A percentile compares a stretch with the other conserved stretches of the same genome.
Evolutionary conservation across 2,888 invertebrate species (phyloP).

Genomic region (Eupithecia dodoneata): DNA sequence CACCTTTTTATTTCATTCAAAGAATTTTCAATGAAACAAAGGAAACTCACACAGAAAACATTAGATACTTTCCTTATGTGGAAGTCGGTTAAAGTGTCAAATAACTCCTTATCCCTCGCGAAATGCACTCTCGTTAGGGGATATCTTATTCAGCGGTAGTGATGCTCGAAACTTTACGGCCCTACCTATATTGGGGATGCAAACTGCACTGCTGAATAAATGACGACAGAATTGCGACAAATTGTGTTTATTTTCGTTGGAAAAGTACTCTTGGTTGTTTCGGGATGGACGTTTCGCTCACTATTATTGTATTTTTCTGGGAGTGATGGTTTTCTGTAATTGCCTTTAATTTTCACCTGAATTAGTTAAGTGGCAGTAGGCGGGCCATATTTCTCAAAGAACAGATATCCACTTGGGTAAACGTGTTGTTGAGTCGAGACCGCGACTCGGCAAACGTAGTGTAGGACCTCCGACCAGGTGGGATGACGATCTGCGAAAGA

Average conservation of each 20-base stretch:
- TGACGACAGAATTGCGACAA: slow-evolving; percentile 15
- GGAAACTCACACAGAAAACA: not conserved
- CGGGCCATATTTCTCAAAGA: too few relatives aligned
- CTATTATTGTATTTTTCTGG: not conserved
- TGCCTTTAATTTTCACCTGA: not conserved
- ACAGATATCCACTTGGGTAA: too few relatives aligned
- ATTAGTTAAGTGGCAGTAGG: too few relatives aligned
- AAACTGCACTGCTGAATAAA: slow-evolving; percentile 29
- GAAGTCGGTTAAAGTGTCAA: slow-evolving; percentile 1
- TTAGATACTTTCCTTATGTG: not conserved
- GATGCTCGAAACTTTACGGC: slow-evolving; percentile 36
- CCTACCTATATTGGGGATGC: slow-evolving; percentile 33
- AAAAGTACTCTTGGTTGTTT: slow-evolving; percentile 4
- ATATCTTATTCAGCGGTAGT: slow-evolving; percentile 36
- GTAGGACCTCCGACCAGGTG: too few relatives aligned
- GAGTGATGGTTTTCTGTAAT: not conserved
- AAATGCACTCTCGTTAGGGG: slow-evolving; percentile 29
- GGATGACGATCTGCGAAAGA: too few relatives aligned
- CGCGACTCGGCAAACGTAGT: too few relatives aligned
- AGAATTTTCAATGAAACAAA: not conserved
- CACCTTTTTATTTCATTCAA: not conserved
- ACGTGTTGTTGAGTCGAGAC: too few relatives aligned
- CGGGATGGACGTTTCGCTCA: not conserved
- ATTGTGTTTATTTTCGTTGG: slow-evolving; percentile 10
- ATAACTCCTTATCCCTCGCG: not conserved